These are phyloP conservation scores for Epistrophella euchroma DNA, from an alignment of 2,888 invertebrate species.

Conservation along the genomic window DNA sequence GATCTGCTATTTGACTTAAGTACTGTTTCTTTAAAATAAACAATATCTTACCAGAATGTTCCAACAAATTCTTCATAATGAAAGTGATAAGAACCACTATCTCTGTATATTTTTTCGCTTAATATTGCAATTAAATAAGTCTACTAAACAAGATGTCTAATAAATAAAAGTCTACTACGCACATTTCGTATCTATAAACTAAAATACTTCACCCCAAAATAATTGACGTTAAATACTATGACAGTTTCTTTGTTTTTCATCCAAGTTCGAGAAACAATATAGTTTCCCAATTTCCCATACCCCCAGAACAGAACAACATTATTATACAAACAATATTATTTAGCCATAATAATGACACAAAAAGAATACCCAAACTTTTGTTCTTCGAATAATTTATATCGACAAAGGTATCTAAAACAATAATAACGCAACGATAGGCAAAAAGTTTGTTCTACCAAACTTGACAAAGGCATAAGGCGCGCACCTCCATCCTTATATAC, in stretches of 20 bases:
- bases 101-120: not conserved
- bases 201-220: not conserved
- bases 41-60: no score
- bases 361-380: conserved; percentile 64
- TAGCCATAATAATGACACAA: conserved; percentile 72
- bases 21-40: no score
- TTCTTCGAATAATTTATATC: conserved; percentile 71
- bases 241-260: conserved; percentile 6
- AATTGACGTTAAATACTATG: conserved; percentile 29
- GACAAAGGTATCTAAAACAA: conserved; percentile 75
- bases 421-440: conserved; percentile 70
- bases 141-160: conserved; percentile 1
- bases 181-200: not conserved
- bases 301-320: conserved; percentile 27
- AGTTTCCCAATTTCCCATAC: conserved; percentile 7
- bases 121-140: conserved; percentile 18
- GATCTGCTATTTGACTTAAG: no score
- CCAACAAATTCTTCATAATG: no score
- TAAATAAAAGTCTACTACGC: conserved; percentile 21
- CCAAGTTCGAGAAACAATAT: conserved; percentile 12
- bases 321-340: conserved; percentile 58
- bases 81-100: not conserved
- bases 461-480: conserved; percentile 42
- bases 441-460: conserved; percentile 54
- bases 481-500: conserved; percentile 18